Evolutionary conservation across 2,888 invertebrate genomes (phyloP), one percentile per base, ranked within the genome.

Genomic region (Pollenia labialis): DNA sequence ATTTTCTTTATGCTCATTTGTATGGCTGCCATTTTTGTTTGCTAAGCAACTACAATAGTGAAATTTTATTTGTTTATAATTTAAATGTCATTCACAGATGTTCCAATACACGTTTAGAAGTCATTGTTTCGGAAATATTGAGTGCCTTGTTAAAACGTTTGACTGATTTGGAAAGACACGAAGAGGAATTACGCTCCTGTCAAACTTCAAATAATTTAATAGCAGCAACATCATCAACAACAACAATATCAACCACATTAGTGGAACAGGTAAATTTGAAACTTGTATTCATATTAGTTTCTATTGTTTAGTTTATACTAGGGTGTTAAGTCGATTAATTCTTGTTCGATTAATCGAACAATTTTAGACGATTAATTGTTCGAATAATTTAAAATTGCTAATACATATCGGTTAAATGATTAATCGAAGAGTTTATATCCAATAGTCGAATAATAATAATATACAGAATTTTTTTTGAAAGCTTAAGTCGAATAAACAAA

Each of bases 61-160:
- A 66, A 42, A 54, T 72, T 66, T 72, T 64, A 72, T 75, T 69
- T 58, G 46, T 10, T 62, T 71, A 32, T 76, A 56, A 79, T 71
- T 68, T 60, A 18, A 50, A 44, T 85, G 56, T 64, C 85, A 75
- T 52, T 54, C 62, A 32, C 88, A 93, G 93, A 91, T 93, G 93
- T 91, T 93, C 93, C 89, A 91, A 92, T 90, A 93, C 93, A 89
- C 91, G 91, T 90, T 91, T 93, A 90, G 93, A 93, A 90, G 92
- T 90, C 89, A 90, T 91, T 90, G 93, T 93, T 90, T 93, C 93
- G 88, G 92, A 93, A 92, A 91, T 92, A 92, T 90, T 93, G 92
- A 93, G 93, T 93, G 93, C 93, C 93, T 93, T 93, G 93, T 92
- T 93, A 91, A 93, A 93, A 90, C 93, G 93, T 90, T 91, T 93